A percentile compares a stretch with the other conserved stretches of the same genome.
Evolutionary conservation across 1,140 invertebrate genomes (phyloP).

Genomic region (Aleiodes sp.): DNA sequence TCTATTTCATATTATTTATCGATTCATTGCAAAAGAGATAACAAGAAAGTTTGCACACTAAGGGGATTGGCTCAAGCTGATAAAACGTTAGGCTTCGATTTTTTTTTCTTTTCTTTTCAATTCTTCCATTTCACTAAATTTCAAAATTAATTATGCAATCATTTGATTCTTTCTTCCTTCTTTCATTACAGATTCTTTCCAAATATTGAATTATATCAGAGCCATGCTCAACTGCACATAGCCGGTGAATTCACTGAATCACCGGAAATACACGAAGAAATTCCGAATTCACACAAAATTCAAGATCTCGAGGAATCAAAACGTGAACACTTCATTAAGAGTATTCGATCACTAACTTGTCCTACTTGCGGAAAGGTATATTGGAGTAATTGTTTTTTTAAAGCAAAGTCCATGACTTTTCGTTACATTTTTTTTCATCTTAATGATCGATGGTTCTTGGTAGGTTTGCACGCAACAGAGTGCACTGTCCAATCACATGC

Average conservation of each 20-base stretch:
- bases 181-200: slow-evolving; percentile 48
- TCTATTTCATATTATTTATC: no score
- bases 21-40: no score
- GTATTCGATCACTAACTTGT: slow-evolving; percentile 48
- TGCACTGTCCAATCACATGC: slow-evolving; percentile 60
- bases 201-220: slow-evolving; percentile 45
- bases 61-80: no score
- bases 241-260: slow-evolving; percentile 12
- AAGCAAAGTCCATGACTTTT: neutral
- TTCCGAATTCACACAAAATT: slow-evolving; percentile 14
- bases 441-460: slow-evolving; percentile 14
- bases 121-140: no score
- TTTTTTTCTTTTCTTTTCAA: no score
- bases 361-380: slow-evolving; percentile 56
- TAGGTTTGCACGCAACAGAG: slow-evolving; percentile 58
- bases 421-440: neutral
- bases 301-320: slow-evolving; percentile 35
- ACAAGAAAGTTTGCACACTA: no score
- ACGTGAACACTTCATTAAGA: slow-evolving; percentile 44
- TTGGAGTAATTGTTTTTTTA: neutral
- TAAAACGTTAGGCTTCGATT: no score
- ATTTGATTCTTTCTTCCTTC: neutral
- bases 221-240: slow-evolving; percentile 51
- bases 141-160: no score
- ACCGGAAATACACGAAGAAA: neutral